phyloP scores from a whole-genome alignment of 2,113 vertebrate species.

The Colossoma macropomum region DNA sequence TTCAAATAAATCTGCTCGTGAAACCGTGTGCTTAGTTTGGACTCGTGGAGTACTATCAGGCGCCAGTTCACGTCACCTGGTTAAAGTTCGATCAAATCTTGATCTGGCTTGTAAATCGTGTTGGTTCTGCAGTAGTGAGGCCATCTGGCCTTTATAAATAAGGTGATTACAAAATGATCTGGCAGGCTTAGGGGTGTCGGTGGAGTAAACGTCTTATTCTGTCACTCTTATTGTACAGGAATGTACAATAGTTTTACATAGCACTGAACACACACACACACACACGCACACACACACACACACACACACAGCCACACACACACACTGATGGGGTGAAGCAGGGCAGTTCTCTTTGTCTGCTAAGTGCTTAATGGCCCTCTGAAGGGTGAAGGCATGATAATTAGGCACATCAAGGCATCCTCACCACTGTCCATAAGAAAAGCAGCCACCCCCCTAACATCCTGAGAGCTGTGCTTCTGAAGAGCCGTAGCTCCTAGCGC shows the following conservation, averaged over 20 bases:
- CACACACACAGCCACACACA: constrained; percentile 14
- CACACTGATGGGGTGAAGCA: constrained; percentile 17
- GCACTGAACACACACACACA: constrained; percentile 24
- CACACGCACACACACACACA: constrained; percentile 3
- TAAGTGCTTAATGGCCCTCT: constrained; percentile 40
- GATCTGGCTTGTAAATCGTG: constrained; percentile 8
- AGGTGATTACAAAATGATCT: constrained; percentile 27
- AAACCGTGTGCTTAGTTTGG: not conserved
- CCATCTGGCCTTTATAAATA: constrained; percentile 28
- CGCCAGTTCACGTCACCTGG: constrained; percentile 25
- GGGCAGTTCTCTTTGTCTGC: constrained; percentile 32
- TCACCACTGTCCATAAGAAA: constrained; percentile 51
- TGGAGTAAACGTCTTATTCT: constrained; percentile 14
- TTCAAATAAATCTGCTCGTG: constrained; percentile 26
- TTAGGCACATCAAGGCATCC: constrained; percentile 54
- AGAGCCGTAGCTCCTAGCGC: constrained; percentile 69
- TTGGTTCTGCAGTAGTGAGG: not conserved
- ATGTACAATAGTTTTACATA: constrained; percentile 27
- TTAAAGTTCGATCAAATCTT: constrained; percentile 5
- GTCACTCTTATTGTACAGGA: constrained; percentile 14
- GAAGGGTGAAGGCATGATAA: constrained; percentile 41
- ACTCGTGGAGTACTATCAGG: not conserved
- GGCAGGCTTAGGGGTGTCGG: not conserved
- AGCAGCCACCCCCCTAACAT: constrained; percentile 45
- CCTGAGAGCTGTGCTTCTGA: constrained; percentile 61